A percentile compares a stretch with the other conserved stretches of the same genome.
Conservation (phyloP, 2,888 invertebrate genomes). For the Drosophila affinis region DNA sequence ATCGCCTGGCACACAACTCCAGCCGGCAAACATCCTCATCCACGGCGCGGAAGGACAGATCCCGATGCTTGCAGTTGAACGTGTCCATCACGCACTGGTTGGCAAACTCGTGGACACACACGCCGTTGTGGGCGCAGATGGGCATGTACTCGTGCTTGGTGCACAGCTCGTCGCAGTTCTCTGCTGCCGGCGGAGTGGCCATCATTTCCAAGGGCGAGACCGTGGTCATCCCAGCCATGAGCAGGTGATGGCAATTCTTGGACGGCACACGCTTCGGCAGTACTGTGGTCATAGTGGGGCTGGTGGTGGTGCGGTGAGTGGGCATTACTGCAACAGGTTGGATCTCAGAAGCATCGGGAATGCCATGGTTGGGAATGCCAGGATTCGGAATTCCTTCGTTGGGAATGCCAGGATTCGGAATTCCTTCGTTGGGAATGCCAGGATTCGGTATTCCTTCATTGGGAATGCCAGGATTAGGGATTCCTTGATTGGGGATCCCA, state of each 20-base stretch:
- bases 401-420: constrained; percentile 16
- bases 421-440: constrained; percentile 26
- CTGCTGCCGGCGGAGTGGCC: constrained; percentile 25
- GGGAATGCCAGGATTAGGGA: constrained; percentile 31
- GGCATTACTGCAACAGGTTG: constrained; percentile 34
- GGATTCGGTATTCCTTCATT: constrained; percentile 26
- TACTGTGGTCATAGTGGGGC: constrained; percentile 16
- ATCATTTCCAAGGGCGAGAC: constrained; percentile 33
- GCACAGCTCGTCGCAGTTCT: constrained; percentile 70
- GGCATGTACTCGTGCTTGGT: constrained; percentile 77
- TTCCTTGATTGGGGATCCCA: constrained; percentile 21
- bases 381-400: constrained; percentile 40
- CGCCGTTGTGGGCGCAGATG: constrained; percentile 75
- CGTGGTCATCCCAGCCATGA: constrained; percentile 37
- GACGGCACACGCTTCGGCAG: constrained; percentile 28
- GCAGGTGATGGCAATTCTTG: constrained; percentile 54
- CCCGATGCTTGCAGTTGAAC: constrained; percentile 77
- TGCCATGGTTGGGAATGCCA: constrained; percentile 28
- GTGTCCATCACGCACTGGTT: constrained; percentile 80
- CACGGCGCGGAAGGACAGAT: constrained; percentile 64
- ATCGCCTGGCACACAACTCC: constrained; percentile 55
- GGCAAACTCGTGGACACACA: constrained; percentile 78
- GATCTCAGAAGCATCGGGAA: constrained; percentile 36
- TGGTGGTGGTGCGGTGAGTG: constrained; percentile 29
- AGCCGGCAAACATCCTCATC: constrained; percentile 67